Evolutionary conservation across 1,140 invertebrate species (phyloP), one percentile per base, ranked within the genome.

Genomic region (Mercenaria mercenaria): DNA sequence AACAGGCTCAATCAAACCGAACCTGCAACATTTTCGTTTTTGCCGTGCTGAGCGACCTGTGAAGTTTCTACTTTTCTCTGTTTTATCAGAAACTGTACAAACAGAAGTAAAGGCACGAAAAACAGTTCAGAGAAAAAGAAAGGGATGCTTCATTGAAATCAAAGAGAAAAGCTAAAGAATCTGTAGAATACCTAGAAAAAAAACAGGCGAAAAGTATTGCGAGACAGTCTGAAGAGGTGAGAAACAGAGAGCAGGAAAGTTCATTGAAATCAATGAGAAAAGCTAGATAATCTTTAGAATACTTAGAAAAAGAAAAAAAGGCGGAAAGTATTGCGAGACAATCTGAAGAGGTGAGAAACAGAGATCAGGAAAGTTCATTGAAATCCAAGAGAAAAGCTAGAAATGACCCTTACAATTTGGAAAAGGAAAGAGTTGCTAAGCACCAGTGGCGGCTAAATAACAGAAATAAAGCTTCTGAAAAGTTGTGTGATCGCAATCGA

Each of bases 361-460:
- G 39, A 34, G 23, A 79, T 43, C 13, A 41, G 15, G 26, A 88
- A 47, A 64, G 8, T 26, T 20, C 37, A 43, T 29, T 56, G 37
- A 39, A 59, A 59, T 59, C 52, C 4, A 59, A 59, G 20, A 10
- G 23, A n/a, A 59, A 23, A 59, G 52, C 52, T 23, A 37, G 85
- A 59, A 11, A 23, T 29, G 41, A 77, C 29, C 52, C 56, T 26
- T 67, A 29, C 29, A n/a, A 29, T 47, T 34, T 64, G 47, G 85
- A 88, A 32, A 88, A 67, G 76, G 85, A 88, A 88, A 41, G 85
- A 80, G 50, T 80, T 67, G 43, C 74, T 64, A 80, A 88, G 43
- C 43, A 47, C 6, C 43, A 47, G 15, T 47, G 43, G 43, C 6
- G 43, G 15, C 6, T 8, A 6, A 47, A 47, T 8, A 8, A 6